These are phyloP conservation scores for Patella depressa DNA, from an alignment of 2,888 invertebrate species.

Conservation along the genomic window DNA sequence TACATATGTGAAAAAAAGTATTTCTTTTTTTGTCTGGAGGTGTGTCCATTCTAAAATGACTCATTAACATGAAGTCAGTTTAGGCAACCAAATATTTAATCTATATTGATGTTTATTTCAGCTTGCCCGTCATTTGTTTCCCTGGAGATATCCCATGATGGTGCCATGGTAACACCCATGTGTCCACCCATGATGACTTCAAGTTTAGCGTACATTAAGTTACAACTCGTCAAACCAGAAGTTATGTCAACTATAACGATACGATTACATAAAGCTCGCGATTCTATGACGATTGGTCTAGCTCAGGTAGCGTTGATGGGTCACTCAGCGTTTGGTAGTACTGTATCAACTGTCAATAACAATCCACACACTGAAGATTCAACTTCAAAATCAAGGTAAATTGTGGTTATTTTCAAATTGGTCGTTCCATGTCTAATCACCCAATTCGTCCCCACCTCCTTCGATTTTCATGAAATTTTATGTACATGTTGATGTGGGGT, in stretches of 20 bases:
- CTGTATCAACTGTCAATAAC: slow-evolving; percentile 63
- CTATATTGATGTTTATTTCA: slow-evolving; percentile 63
- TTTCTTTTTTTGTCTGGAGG: background rate
- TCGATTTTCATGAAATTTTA: background rate
- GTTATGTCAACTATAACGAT: slow-evolving; percentile 88
- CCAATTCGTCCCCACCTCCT: background rate
- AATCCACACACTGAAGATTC: slow-evolving; percentile 62
- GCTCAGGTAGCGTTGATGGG: slow-evolving; percentile 89
- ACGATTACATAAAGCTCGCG: slow-evolving; percentile 85
- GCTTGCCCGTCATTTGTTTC: slow-evolving; percentile 89
- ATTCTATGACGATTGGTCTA: slow-evolving; percentile 90
- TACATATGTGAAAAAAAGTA: too few relatives aligned
- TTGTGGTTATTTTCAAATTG: background rate
- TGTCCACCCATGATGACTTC: slow-evolving; percentile 89
- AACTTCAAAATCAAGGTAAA: slow-evolving; percentile 67
- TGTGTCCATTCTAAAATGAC: background rate
- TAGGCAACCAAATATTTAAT: background rate
- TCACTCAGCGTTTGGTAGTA: slow-evolving; percentile 84
- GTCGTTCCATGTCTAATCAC: too few relatives aligned
- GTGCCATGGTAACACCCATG: slow-evolving; percentile 83
- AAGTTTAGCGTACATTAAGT: slow-evolving; percentile 85
- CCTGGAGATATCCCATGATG: slow-evolving; percentile 87
- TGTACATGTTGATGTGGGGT: background rate
- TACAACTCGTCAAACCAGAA: slow-evolving; percentile 86
- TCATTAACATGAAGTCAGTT: background rate